Conservation (phyloP, 2,888 invertebrate genomes). For the Cosmopolites sordidus region DNA sequence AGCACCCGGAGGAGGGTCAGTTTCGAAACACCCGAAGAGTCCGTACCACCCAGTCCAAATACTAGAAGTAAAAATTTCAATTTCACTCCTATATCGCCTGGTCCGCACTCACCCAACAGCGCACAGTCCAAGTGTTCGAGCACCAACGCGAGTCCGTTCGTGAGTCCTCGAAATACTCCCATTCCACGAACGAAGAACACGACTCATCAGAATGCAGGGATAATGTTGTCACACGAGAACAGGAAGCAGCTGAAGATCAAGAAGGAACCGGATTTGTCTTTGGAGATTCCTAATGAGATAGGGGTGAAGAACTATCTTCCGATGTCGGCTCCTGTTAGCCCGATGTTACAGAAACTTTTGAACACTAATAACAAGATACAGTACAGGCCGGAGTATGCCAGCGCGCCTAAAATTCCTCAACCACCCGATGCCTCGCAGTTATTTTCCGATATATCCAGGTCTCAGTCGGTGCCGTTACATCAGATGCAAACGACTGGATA, state of each 20-base stretch:
- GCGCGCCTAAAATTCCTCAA: slow-evolving; percentile 2
- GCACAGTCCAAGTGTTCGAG: slow-evolving; percentile 58
- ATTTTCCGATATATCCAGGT: slow-evolving; percentile 47
- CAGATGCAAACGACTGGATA: slow-evolving; percentile 22
- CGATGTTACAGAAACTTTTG: slow-evolving; percentile 52
- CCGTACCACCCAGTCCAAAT: slow-evolving; percentile 66
- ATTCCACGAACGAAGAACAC: slow-evolving; percentile 62
- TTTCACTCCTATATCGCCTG: slow-evolving; percentile 82
- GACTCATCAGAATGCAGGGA: slow-evolving; percentile 52
- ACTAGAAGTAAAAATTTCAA: slow-evolving; percentile 75
- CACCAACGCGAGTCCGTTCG: slow-evolving; percentile 73
- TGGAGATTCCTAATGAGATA: slow-evolving; percentile 34
- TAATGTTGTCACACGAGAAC: slow-evolving; percentile 29
- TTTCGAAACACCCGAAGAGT: slow-evolving; percentile 52
- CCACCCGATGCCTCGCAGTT: slow-evolving; percentile 10
- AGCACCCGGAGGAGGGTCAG: slow-evolving; percentile 52
- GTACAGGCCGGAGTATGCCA: slow-evolving; percentile 50
- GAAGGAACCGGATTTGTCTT: slow-evolving; percentile 40
- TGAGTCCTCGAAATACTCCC: slow-evolving; percentile 69
- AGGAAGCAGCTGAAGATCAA: slow-evolving; percentile 36
- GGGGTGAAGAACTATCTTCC: slow-evolving; percentile 49
- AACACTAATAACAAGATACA: slow-evolving; percentile 50
- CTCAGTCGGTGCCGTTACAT: slow-evolving; percentile 69
- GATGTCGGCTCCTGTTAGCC: slow-evolving; percentile 69
- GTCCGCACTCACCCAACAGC: slow-evolving; percentile 60